These are phyloP conservation scores for Lasioglossum vierecki DNA, from an alignment of 2,888 invertebrate species.

Conservation along the genomic window DNA sequence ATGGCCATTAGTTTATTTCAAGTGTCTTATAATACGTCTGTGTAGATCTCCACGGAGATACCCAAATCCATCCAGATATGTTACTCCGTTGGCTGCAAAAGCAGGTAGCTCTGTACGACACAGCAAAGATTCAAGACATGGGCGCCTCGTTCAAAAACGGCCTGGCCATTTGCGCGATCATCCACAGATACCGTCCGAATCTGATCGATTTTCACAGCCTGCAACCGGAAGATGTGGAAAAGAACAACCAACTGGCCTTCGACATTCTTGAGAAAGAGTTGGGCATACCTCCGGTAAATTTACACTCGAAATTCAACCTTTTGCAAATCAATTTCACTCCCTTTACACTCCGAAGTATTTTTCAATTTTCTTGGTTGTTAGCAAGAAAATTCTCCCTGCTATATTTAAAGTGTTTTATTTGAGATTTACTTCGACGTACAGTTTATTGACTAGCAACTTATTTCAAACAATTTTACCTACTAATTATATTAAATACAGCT, in stretches of 20 bases:
- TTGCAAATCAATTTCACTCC: too few species aligned
- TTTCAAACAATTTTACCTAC: too few species aligned
- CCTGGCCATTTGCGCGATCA: slow-evolving; percentile 89
- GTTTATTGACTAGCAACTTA: too few species aligned
- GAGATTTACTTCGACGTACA: too few species aligned
- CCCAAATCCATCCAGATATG: slow-evolving; percentile 90
- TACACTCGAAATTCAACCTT: too few species aligned
- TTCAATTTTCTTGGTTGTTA: too few species aligned
- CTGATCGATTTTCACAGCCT: slow-evolving; percentile 91
- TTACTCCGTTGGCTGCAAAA: slow-evolving; percentile 91
- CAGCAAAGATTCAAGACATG: slow-evolving; percentile 87
- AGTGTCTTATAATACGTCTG: background rate
- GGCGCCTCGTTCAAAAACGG: slow-evolving; percentile 89
- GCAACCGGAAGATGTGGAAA: slow-evolving; percentile 87
- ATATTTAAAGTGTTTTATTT: too few species aligned
- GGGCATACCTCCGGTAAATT: slow-evolving; percentile 87
- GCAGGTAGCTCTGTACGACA: slow-evolving; percentile 88
- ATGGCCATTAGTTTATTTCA: background rate
- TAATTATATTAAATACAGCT: too few species aligned
- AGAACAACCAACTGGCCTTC: slow-evolving; percentile 93
- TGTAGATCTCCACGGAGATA: slow-evolving; percentile 85
- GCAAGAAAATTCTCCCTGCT: too few species aligned
- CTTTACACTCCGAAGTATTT: too few species aligned
- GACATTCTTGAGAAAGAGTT: slow-evolving; percentile 93
- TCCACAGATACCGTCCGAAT: slow-evolving; percentile 95